These are phyloP conservation scores for Drosophila ironensis DNA, from an alignment of 1,140 invertebrate species.

Conservation along the genomic window DNA sequence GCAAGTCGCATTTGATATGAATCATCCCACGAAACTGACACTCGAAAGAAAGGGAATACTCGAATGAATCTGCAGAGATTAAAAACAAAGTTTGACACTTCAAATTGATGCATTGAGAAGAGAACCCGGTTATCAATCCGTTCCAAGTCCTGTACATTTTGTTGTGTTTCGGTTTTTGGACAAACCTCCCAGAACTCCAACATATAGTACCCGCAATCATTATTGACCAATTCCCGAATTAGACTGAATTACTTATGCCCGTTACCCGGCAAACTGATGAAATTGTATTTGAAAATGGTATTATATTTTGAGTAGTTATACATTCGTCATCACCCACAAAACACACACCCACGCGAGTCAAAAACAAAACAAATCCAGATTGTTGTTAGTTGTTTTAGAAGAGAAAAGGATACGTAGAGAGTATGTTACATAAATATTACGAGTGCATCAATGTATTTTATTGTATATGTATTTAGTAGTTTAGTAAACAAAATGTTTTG, in stretches of 20 bases:
- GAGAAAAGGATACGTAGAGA: constrained; percentile 27
- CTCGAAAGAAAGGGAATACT: background rate
- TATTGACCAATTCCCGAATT: constrained; percentile 74
- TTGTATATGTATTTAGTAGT: constrained; percentile 67
- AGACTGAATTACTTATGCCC: constrained; percentile 74
- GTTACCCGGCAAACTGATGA: constrained; percentile 38
- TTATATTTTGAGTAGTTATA: constrained; percentile 73
- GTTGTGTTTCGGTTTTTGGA: constrained; percentile 36
- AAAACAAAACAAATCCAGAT: constrained; percentile 26
- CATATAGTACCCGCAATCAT: constrained; percentile 36
- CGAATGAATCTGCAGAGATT: constrained; percentile 8
- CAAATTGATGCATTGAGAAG: background rate
- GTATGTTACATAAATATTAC: constrained; percentile 32
- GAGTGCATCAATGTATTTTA: constrained; percentile 56
- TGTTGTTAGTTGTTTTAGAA: constrained; percentile 68
- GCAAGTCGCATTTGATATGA: constrained; percentile 84
- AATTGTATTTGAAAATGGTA: constrained; percentile 65
- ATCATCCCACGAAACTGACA: no score
- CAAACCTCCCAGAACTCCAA: constrained; percentile 1
- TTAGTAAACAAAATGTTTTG: constrained; percentile 72
- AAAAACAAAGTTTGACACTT: background rate
- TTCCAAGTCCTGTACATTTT: constrained; percentile 17
- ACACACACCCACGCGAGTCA: constrained; percentile 1
- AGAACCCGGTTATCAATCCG: background rate
- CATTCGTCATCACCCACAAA: constrained; percentile 31